A percentile compares a stretch with the other conserved stretches of the same genome.
phyloP scores from a whole-genome alignment of 2,888 invertebrate genomes.

The Phalera bucephala region DNA sequence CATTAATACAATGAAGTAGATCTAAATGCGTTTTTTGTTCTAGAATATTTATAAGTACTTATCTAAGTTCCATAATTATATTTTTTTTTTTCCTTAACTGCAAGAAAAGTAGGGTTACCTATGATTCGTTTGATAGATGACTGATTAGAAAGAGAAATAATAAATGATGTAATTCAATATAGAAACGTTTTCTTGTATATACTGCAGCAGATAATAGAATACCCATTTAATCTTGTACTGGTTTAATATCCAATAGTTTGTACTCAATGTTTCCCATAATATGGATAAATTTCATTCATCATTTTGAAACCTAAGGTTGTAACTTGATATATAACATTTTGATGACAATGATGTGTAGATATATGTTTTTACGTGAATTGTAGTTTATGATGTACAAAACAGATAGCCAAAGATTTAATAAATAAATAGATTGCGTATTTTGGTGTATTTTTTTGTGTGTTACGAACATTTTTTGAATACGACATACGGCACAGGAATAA shows the following conservation, averaged over 20 bases:
- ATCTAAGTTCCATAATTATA: too few relatives aligned
- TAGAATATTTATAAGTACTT: too few relatives aligned
- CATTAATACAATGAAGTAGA: too few relatives aligned
- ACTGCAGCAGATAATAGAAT: not conserved
- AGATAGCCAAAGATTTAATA: slow-evolving; percentile 69
- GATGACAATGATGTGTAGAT: slow-evolving; percentile 68
- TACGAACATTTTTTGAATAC: too few relatives aligned
- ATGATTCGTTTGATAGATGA: not conserved
- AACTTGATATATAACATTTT: slow-evolving; percentile 74
- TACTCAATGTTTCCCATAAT: slow-evolving; percentile 31
- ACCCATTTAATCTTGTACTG: slow-evolving; percentile 14
- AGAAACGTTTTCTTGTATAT: not conserved
- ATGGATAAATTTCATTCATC: slow-evolving; percentile 54
- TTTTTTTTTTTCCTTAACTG: too few relatives aligned
- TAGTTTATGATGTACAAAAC: slow-evolving; percentile 78
- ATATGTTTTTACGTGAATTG: slow-evolving; percentile 79
- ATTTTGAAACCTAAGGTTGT: slow-evolving; percentile 79
- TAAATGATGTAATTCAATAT: not conserved
- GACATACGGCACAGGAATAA: too few relatives aligned
- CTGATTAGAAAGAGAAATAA: not conserved
- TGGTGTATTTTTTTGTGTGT: slow-evolving; percentile 16
- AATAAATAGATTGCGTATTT: slow-evolving; percentile 65
- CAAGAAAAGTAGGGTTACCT: too few relatives aligned
- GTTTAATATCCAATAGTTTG: slow-evolving; percentile 32
- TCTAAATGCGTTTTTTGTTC: too few relatives aligned